Evolutionary conservation across 2,888 invertebrate species (phyloP), one percentile per base, ranked within the genome.

Genomic region (Mythimna pallens): DNA sequence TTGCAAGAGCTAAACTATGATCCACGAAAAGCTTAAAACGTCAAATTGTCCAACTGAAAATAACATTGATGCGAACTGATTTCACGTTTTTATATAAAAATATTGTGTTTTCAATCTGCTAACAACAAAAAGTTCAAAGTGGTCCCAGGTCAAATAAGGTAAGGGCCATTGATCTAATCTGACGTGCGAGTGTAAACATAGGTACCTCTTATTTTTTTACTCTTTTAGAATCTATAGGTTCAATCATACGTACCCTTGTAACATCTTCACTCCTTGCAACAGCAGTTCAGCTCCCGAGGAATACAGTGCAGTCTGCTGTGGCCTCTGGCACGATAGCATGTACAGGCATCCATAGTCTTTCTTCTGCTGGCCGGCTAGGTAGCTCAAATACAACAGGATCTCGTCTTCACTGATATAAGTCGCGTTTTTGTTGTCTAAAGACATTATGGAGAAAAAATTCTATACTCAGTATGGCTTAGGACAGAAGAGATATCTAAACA

Each of bases 211-310:
- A 6, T 7, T 7, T n/a, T 57, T 25, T n/a, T 20, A 0, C 9
- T 17, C n/a, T 25, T 1, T 20, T 17, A 52, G 5, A 25, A 14
- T 22, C 12, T 12, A 12, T 58, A 50, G 0, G 1, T 9, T 36
- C 50, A 12, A 12, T 9, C 10, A 36, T 58, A 93, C 95, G 89
- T 96, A 98, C 97, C 97, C 97, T 87, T 97, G 96, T 82, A 98
- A 95, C 76, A 98, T 94, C 88, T 97, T 97, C 25, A 97, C 97
- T 63, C 97, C 97, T 88, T 98, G 97, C 71, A 98, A 88, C 17
- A 98, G 91, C 80, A 98, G 97, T 82, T 98, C 98, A n/a, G 97
- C 98, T 0, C 98, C 98, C 3, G 97, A 97, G 3, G 97, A 96
- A 91, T 98, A 98, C 80, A 98, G 97, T 70, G 97, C 97, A 12